Evolutionary conservation across 2,888 invertebrate genomes (phyloP).

Genomic region (Rambutsinella grinnellia): DNA sequence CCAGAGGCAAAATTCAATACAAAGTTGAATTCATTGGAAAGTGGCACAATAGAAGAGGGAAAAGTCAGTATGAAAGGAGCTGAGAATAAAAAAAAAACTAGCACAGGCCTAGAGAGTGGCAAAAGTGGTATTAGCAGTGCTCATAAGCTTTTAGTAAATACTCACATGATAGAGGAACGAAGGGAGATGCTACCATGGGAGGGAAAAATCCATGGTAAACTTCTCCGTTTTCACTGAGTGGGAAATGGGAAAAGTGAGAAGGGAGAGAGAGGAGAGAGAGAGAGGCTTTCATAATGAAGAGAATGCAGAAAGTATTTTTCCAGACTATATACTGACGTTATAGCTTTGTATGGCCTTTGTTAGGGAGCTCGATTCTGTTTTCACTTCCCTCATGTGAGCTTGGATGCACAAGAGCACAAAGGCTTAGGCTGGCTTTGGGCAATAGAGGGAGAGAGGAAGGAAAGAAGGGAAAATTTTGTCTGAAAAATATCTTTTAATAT

Average conservation of each 20-base stretch:
- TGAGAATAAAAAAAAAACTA: constrained; percentile 5
- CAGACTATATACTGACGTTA: too few species aligned
- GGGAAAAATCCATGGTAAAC: constrained; percentile 16
- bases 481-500: too few species aligned
- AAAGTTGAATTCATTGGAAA: constrained; percentile 44
- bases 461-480: too few species aligned
- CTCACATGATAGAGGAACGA: constrained; percentile 5
- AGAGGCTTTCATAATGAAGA: constrained; percentile 53
- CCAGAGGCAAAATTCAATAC: not conserved
- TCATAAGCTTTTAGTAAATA: constrained; percentile 57
- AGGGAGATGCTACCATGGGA: not conserved
- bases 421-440: too few species aligned
- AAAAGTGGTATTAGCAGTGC: constrained; percentile 49
- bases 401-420: too few species aligned
- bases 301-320: not conserved
- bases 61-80: constrained; percentile 44
- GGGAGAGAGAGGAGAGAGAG: constrained; percentile 32
- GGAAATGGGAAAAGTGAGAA: constrained; percentile 22
- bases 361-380: too few species aligned
- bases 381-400: too few species aligned
- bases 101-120: constrained; percentile 21
- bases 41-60: constrained; percentile 48
- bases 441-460: too few species aligned
- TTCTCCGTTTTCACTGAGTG: too few species aligned
- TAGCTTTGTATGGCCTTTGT: too few species aligned